Percentiles rank a stretch among this genome's conserved stretches.
Evolutionary conservation across 64 coral and sea anemone genomes (phyloP).

Genomic region (Dendrophyllia cribrosa): DNA sequence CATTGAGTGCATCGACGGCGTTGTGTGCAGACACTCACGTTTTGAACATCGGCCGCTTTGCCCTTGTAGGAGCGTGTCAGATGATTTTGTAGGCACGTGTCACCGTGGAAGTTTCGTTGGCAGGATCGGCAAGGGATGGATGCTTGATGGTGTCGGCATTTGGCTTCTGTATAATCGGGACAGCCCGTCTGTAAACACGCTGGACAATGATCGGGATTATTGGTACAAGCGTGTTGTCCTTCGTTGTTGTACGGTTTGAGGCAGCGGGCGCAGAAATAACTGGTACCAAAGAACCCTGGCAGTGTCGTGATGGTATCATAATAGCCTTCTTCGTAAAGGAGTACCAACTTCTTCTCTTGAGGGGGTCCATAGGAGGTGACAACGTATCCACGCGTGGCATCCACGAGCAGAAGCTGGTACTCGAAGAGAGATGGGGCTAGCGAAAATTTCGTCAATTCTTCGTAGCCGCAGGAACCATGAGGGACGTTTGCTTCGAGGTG

Average conservation of each 20-base stretch:
- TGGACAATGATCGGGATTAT: not conserved
- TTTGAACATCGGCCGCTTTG: not conserved
- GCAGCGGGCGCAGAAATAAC: conserved; percentile 2
- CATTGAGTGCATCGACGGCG: not conserved
- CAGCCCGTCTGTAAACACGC: not conserved
- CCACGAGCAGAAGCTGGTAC: not conserved
- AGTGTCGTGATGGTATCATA: not conserved
- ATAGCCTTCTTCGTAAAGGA: not conserved
- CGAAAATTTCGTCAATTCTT: not conserved
- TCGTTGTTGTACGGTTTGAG: not conserved
- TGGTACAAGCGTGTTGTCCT: not conserved
- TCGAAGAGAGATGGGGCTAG: not conserved
- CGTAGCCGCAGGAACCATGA: conserved; percentile 6
- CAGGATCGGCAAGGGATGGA: not conserved
- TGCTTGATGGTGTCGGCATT: not conserved
- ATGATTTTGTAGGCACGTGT: not conserved
- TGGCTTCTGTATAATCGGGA: not conserved
- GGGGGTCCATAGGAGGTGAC: not conserved
- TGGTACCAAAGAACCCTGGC: not conserved
- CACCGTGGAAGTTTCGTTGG: not conserved
- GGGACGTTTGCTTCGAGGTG: not conserved
- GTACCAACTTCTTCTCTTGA: not conserved
- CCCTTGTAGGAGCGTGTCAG: not conserved
- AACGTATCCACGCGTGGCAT: not conserved
- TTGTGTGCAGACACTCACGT: not conserved